Base-by-base conservation (phyloP, 2,113 vertebrate species). In the Climacteris rufus region DNA sequence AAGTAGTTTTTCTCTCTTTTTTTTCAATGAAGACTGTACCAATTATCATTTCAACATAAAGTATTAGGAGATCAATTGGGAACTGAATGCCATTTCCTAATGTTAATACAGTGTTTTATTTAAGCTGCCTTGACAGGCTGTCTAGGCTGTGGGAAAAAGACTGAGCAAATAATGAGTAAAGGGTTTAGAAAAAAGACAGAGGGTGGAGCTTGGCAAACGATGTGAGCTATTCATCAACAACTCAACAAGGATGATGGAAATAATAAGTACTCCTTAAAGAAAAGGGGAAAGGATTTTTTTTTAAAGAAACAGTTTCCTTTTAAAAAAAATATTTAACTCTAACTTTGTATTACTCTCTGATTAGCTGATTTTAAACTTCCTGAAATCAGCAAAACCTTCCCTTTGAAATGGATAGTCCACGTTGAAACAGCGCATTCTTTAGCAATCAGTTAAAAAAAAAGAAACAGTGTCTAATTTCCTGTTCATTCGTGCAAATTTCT, bases 31-130 rank as follows among this genome's bases (percentile, higher is more conserved):
- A 96, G 97, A 98, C 97, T 95, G 98, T 97, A 98, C 98, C 99
- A 99, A 99, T 99, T 99, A 99, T 99, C 98, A 98, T 99, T 99
- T 99, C 99, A 99, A 98, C 99, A 98, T 98, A 98, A 98, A 98
- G 98, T 99, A 99, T 99, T 99, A 99, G 98, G 98, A 98, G 98
- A 99, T 99, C 99, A 99, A 98, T 98, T 98, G 98, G 98, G 98
- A 98, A 98, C 98, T 96, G 98, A 99, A 98, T 98, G 98, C 98
- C 98, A 98, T 99, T 99, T 99, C 99, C 99, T 98, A 98, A 98
- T 98, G 98, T 98, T 99, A 99, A 98, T 98, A 98, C 98, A 90
- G 98, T 98, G 98, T 98, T 98, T 99, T 99, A 98, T 98, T 99
- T 98, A 98, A 98, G 98, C 99, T 98, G 98, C 98, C 98, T 98